A percentile compares a stretch with the other conserved stretches of the same genome.
phyloP scores from a whole-genome alignment of 2,888 invertebrate species.

The Oxyscelio sp. region DNA sequence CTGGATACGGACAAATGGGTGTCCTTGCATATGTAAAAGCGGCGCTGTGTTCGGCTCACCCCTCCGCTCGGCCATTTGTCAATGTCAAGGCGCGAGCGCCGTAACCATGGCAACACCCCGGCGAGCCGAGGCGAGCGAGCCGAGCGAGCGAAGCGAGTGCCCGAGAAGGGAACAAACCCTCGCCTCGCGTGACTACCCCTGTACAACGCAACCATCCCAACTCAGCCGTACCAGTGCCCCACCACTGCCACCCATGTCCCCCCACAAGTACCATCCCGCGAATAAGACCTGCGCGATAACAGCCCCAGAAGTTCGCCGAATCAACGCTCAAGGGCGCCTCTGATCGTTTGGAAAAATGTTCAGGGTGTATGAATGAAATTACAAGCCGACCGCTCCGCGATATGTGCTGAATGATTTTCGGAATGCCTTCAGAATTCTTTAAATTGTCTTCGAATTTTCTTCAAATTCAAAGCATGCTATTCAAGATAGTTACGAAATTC shows the following conservation, averaged over 20 bases:
- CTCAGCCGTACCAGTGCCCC: conserved; percentile 65
- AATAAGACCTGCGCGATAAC: conserved; percentile 74
- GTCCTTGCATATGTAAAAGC: conserved; percentile 89
- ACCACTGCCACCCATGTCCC: conserved; percentile 35
- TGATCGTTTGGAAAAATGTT: conserved; percentile 75
- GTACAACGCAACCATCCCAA: conserved; percentile 79
- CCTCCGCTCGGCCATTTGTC: conserved; percentile 88
- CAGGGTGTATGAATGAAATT: conserved; percentile 70
- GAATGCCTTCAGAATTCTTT: too few species aligned
- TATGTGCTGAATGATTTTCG: conserved; percentile 60
- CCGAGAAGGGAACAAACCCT: conserved; percentile 79
- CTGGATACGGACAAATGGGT: conserved; percentile 88
- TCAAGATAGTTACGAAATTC: too few species aligned
- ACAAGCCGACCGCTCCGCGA: conserved; percentile 47
- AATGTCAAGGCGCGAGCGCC: conserved; percentile 89
- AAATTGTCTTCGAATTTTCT: too few species aligned
- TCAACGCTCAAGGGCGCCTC: conserved; percentile 84
- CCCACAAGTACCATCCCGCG: conserved; percentile 63
- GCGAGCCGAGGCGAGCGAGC: conserved; percentile 78
- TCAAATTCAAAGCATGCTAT: too few species aligned
- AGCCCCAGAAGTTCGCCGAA: conserved; percentile 75
- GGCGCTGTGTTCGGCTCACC: conserved; percentile 88
- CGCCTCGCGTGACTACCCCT: conserved; percentile 79
- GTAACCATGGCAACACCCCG: conserved; percentile 88
- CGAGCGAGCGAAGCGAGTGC: conserved; percentile 78